These are phyloP conservation scores for Burhinus bistriatus DNA, from an alignment of 2,113 vertebrate genomes.

Conservation along the genomic window DNA sequence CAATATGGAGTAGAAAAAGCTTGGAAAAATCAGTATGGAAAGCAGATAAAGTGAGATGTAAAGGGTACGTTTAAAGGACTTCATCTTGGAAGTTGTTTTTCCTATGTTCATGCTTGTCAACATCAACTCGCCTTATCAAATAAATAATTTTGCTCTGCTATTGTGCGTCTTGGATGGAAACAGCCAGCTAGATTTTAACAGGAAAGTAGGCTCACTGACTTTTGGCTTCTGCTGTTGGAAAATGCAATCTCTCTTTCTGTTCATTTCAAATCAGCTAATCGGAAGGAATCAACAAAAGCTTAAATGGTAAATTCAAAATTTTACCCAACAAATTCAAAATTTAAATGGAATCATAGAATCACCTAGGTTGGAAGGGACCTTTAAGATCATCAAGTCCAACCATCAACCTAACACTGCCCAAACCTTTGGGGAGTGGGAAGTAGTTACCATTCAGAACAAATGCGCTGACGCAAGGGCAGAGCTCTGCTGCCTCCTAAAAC, in stretches of 20 bases:
- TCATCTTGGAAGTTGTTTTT: not conserved
- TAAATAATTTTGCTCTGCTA: not conserved
- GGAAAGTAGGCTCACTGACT: not conserved
- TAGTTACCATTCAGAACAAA: not conserved
- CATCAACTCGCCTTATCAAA: not conserved
- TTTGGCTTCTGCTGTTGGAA: not conserved
- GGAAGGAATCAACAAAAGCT: not conserved
- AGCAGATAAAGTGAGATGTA: not conserved
- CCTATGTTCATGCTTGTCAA: not conserved
- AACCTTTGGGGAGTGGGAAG: not conserved
- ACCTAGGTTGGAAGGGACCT: too few relatives aligned
- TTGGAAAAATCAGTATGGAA: not conserved
- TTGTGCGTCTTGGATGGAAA: not conserved
- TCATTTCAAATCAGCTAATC: not conserved
- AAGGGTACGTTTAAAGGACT: not conserved
- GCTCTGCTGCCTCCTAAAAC: not conserved
- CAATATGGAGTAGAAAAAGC: not conserved
- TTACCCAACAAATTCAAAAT: not conserved
- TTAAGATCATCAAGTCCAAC: too few relatives aligned
- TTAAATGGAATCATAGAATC: not conserved
- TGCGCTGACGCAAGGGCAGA: accelerated
- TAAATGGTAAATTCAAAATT: not conserved
- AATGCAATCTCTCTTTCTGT: not conserved
- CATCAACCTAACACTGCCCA: too few relatives aligned
- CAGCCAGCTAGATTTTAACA: not conserved